Evolutionary conservation across 2,113 vertebrate genomes (phyloP).

Genomic region (Trichechus manatus): DNA sequence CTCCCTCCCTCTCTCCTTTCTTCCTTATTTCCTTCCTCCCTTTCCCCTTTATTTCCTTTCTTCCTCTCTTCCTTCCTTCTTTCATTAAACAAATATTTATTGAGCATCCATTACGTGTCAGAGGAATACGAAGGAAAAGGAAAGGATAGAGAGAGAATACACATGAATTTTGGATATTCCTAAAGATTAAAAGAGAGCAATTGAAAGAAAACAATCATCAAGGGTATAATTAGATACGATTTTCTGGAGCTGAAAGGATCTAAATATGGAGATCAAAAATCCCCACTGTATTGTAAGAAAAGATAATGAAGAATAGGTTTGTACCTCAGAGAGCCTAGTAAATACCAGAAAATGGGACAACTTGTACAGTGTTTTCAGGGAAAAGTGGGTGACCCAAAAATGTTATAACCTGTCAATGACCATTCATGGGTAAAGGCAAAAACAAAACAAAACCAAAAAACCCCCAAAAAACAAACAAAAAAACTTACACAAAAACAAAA

Average conservation of each 20-base stretch:
- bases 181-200: conserved; percentile 63
- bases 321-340: conserved; percentile 13
- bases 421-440: not conserved
- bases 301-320: conserved; percentile 27
- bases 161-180: conserved; percentile 60
- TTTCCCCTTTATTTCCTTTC: rapidly evolving
- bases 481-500: not conserved
- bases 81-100: not conserved
- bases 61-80: not conserved
- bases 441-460: not conserved
- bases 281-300: conserved; percentile 39
- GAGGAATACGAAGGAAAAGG: conserved; percentile 12
- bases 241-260: conserved; percentile 60
- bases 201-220: conserved; percentile 65
- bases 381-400: not conserved
- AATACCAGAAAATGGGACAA: not conserved
- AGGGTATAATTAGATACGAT: conserved; percentile 68
- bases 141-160: not conserved
- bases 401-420: not conserved
- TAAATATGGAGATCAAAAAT: conserved; percentile 71
- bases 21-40: not conserved
- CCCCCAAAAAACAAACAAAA: not conserved
- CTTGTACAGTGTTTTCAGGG: not conserved
- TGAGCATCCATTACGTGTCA: not conserved
- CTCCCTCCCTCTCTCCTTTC: too few relatives aligned